Conservation (phyloP, 2,888 invertebrate species). For the Rotaria socialis region DNA sequence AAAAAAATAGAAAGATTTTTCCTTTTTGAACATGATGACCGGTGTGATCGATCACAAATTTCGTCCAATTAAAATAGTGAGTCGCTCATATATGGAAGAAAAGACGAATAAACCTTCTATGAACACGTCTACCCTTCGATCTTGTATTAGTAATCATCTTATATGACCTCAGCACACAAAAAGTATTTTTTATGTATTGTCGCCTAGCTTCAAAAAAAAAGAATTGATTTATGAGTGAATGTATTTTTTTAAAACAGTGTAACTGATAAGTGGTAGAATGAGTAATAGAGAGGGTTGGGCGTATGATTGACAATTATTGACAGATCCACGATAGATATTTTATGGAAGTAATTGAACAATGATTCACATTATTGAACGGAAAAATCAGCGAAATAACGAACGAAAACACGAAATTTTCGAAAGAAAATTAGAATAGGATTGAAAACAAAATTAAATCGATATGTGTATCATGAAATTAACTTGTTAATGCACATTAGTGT, state of each 20-base stretch:
- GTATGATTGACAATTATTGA: background rate
- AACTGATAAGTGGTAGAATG: background rate
- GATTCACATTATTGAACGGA: background rate
- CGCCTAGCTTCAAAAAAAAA: background rate
- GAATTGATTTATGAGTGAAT: background rate
- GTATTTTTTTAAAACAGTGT: background rate
- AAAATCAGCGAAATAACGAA: background rate
- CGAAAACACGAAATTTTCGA: background rate
- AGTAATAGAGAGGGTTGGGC: background rate
- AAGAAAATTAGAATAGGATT: background rate
- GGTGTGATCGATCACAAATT: background rate
- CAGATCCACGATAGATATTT: background rate
- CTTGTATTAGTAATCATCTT: background rate
- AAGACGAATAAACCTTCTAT: background rate
- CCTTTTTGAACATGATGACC: background rate
- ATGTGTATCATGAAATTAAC: background rate
- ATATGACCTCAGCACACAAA: background rate
- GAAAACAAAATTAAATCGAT: background rate
- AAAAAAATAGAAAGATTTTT: background rate
- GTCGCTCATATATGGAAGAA: slow-evolving; percentile 12
- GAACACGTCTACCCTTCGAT: slow-evolving; percentile 18
- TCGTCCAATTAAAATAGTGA: slow-evolving; percentile 19
- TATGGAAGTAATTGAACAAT: background rate
- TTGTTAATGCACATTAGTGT: background rate
- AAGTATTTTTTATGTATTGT: background rate